Evolutionary conservation across 2,888 invertebrate species (phyloP).

Genomic region (Smittia aterrima): DNA sequence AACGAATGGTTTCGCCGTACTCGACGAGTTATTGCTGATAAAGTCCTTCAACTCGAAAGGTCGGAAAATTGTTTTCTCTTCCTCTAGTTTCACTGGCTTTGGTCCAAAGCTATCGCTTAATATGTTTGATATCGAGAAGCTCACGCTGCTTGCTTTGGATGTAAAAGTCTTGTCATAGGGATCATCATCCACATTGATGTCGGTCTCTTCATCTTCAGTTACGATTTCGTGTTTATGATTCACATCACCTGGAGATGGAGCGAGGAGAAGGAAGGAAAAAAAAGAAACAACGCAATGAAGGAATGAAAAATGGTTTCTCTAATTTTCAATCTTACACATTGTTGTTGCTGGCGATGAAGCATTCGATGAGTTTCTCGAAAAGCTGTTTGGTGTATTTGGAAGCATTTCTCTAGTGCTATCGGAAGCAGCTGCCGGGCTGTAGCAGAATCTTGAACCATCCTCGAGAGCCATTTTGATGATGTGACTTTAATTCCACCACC

Average conservation of each 20-base stretch:
- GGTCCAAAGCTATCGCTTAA: slow-evolving; percentile 53
- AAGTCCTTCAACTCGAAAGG: slow-evolving; percentile 21
- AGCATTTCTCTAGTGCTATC: slow-evolving; percentile 17
- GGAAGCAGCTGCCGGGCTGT: slow-evolving; percentile 29
- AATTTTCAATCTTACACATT: slow-evolving; percentile 30
- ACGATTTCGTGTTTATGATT: slow-evolving; percentile 44
- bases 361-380: slow-evolving; percentile 26
- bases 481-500: background rate
- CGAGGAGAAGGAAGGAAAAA: too few relatives aligned
- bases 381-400: slow-evolving; percentile 30
- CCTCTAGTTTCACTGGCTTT: slow-evolving; percentile 33
- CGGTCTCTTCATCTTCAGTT: slow-evolving; percentile 51
- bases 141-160: slow-evolving; percentile 24
- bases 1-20: slow-evolving; percentile 22
- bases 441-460: slow-evolving; percentile 29
- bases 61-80: background rate
- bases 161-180: background rate
- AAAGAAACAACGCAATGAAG: background rate
- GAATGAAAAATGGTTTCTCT: background rate
- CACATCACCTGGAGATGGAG: background rate
- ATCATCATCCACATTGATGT: slow-evolving; percentile 52
- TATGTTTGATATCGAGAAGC: slow-evolving; percentile 53
- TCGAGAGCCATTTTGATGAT: slow-evolving; percentile 29
- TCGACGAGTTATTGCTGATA: slow-evolving; percentile 38
- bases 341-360: slow-evolving; percentile 28